Conservation (phyloP, 2,888 invertebrate genomes). For the Megaustenia siamemsis region DNA sequence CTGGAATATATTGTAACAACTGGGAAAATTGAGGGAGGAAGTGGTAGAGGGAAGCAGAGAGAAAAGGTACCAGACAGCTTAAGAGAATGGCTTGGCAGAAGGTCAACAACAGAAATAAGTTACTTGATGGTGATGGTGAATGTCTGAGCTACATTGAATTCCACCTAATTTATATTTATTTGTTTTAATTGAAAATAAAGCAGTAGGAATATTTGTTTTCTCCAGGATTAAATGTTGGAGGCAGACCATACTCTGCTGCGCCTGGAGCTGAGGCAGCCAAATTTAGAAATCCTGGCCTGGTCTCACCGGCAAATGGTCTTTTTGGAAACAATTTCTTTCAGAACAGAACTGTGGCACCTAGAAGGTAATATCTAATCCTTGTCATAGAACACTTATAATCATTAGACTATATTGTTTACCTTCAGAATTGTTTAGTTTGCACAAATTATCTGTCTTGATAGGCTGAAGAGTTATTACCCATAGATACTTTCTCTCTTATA, state of each 20-base stretch:
- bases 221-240: conserved; percentile 70
- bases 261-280: conserved; percentile 94
- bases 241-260: conserved; percentile 89
- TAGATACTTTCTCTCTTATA: no score
- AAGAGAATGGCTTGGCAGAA: no score
- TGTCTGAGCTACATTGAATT: not conserved
- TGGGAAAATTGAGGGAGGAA: no score
- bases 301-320: conserved; percentile 68
- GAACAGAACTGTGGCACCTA: conserved; percentile 68
- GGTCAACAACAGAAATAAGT: no score
- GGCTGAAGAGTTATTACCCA: not conserved
- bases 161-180: not conserved
- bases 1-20: no score
- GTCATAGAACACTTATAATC: no score
- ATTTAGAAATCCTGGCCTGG: conserved; percentile 81
- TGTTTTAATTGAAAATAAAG: not conserved
- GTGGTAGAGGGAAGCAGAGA: no score
- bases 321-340: conserved; percentile 70
- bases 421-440: no score
- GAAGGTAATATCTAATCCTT: conserved; percentile 62
- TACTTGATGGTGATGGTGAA: no score
- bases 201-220: not conserved
- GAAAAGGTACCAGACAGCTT: no score
- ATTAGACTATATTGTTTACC: no score
- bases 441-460: no score